These are phyloP conservation scores for Eptesicus fuscus DNA, from an alignment of 2,113 vertebrate genomes.

Conservation along the genomic window DNA sequence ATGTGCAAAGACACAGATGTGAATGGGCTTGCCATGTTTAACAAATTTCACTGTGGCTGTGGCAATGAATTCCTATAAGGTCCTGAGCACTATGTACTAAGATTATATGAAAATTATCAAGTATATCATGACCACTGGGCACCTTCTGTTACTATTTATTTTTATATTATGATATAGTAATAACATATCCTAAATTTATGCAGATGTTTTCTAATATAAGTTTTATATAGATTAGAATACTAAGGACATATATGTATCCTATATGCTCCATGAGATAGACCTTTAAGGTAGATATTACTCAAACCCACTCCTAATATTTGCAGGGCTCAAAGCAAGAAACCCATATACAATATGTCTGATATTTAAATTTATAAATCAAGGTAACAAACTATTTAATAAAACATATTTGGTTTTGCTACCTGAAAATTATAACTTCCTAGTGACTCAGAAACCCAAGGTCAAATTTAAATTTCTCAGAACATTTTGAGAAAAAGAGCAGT, in stretches of 20 bases:
- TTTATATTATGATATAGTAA: background rate
- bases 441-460: background rate
- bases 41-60: background rate
- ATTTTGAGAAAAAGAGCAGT: background rate
- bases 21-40: background rate
- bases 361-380: slow-evolving; percentile 32
- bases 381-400: background rate
- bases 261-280: background rate
- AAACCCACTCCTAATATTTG: background rate
- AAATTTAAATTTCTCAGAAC: background rate
- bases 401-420: background rate
- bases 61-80: background rate
- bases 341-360: background rate
- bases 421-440: background rate
- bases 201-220: background rate
- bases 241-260: background rate
- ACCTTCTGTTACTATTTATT: background rate
- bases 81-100: background rate
- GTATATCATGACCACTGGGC: background rate
- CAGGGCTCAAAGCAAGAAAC: background rate
- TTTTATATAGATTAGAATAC: background rate
- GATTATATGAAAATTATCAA: background rate
- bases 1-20: background rate
- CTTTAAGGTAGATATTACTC: background rate
- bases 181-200: background rate